Evolutionary conservation across 1,140 invertebrate genomes (phyloP), one percentile per base, ranked within the genome.

Genomic region (Atta cephalotes): DNA sequence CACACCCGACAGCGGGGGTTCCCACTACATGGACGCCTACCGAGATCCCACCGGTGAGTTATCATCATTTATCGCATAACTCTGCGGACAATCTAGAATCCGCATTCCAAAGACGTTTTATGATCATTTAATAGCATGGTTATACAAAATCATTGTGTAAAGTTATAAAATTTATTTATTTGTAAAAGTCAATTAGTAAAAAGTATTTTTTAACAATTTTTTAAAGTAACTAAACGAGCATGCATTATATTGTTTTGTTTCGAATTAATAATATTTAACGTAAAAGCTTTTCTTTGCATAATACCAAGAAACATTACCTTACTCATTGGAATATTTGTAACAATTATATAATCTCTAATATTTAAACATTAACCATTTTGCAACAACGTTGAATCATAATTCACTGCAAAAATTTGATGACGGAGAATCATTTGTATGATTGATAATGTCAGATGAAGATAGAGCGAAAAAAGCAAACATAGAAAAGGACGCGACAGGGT

Each of bases 21-120:
- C 97, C 39, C 98, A 98, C 94, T 98, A 98, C 92, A 96, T 98
- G 94, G 97, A 98, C 93, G 97, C 97, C 70, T 98, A 98, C 93
- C 95, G 97, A 93, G 97, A 98, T 94, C 96, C 97, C 18, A 97
- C 97, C 91, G 97, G 97, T 98, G 94, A 96, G 95, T 92, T 91
- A 90, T 91, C 87, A 86, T 90, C 90, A 60, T 88, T 88, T 90
- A 87, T 88, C 72, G 58, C 63, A 79, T 66, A 86, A 87, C 63
- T 81, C 53, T 28, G 25, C 65, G 63, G 72, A 76, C 2, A 60
- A 45, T 76, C n/a, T 58, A 21, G 6, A 12, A 76, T 45, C 14
- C 53, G 18, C 28, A 14, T 74, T 35, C 2, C 56, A 35, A 76
- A 62, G 56, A 45, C 7, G 51, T 62, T 90, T 89, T 87, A 80